These are phyloP conservation scores for Heteronetta atricapilla DNA, from an alignment of 2,113 vertebrate genomes.

Conservation along the genomic window DNA sequence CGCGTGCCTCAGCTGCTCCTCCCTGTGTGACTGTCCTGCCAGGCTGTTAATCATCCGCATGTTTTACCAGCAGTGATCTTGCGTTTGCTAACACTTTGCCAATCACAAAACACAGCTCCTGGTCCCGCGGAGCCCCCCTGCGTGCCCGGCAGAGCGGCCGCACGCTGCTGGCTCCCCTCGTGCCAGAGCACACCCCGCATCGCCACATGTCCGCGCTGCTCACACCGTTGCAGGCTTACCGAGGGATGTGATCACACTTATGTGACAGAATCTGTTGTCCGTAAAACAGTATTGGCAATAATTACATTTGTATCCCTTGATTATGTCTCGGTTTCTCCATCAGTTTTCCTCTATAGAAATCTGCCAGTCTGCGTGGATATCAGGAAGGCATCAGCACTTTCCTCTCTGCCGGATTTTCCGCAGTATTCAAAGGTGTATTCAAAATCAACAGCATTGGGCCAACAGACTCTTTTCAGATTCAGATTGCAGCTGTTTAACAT, in stretches of 20 bases:
- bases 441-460: not conserved
- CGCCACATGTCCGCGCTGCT: not conserved
- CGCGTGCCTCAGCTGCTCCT: not conserved
- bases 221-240: not conserved
- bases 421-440: not conserved
- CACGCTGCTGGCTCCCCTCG: too few relatives aligned
- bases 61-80: conserved; percentile 37
- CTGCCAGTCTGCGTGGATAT: not conserved
- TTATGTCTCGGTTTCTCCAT: not conserved
- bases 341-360: not conserved
- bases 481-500: not conserved
- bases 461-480: not conserved
- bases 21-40: not conserved
- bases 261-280: not conserved
- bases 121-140: not conserved
- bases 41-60: conserved; percentile 4
- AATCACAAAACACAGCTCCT: not conserved
- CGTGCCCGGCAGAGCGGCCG: too few relatives aligned
- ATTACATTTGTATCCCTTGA: not conserved
- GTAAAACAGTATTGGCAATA: not conserved
- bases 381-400: not conserved
- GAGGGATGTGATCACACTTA: not conserved
- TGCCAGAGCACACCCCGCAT: accelerated
- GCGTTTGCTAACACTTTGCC: conserved; percentile 18
- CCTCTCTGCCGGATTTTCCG: not conserved